These are phyloP conservation scores for Alviniconcha strummeri DNA, from an alignment of 2,888 invertebrate species.

Conservation along the genomic window DNA sequence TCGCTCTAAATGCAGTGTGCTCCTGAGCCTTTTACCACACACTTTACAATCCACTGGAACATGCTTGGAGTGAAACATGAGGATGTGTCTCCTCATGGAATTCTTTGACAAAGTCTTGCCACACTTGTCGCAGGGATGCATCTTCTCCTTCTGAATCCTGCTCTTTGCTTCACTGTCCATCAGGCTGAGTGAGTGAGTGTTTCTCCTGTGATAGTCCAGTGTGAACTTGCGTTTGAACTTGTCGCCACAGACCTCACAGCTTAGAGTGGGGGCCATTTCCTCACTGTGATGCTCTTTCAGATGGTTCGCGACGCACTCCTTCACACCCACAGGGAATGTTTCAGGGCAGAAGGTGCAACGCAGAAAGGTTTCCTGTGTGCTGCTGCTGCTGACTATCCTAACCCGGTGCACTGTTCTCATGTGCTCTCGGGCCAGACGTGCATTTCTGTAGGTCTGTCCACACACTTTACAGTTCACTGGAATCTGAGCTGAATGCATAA, in stretches of 20 bases:
- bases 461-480: background rate
- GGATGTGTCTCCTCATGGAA: background rate
- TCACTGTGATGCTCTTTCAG: background rate
- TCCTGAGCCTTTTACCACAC: slow-evolving; percentile 7
- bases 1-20: background rate
- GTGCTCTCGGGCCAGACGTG: background rate
- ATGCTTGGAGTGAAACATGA: slow-evolving; percentile 10
- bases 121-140: slow-evolving; percentile 17
- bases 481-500: slow-evolving; percentile 8
- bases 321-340: background rate
- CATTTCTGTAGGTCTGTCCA: background rate
- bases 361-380: background rate
- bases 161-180: background rate
- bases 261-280: background rate
- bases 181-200: background rate
- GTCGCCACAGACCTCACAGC: background rate
- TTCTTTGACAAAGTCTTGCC: slow-evolving; percentile 3
- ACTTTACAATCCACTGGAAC: background rate
- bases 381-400: background rate
- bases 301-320: background rate
- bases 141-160: background rate
- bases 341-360: slow-evolving; percentile 4
- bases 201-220: background rate
- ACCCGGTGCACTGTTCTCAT: background rate
- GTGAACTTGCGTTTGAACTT: background rate